Conservation (phyloP, 2,888 invertebrate genomes). For the Tachina grossa region DNA sequence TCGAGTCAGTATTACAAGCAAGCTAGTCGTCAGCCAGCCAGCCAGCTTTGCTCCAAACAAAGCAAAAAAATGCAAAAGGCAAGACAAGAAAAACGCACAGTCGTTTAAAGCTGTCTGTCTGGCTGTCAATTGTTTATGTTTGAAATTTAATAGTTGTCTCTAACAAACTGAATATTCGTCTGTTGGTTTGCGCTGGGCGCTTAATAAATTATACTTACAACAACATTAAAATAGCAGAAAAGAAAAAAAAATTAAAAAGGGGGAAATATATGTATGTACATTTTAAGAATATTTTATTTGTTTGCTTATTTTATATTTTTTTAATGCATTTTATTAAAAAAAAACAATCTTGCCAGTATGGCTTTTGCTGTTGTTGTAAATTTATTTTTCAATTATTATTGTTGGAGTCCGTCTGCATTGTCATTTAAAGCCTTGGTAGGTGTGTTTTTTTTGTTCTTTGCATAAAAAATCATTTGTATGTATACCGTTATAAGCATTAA, state of each 20-base stretch:
- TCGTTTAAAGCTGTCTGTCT: conserved; percentile 47
- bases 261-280: not conserved
- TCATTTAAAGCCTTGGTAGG: not conserved
- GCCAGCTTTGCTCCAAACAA: conserved; percentile 22
- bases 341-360: conserved; percentile 2
- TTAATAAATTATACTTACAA: conserved; percentile 33
- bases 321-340: conserved; percentile 39
- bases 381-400: not conserved
- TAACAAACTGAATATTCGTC: conserved; percentile 13
- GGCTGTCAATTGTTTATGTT: conserved; percentile 61
- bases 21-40: conserved; percentile 1
- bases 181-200: conserved; percentile 12
- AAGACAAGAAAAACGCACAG: conserved; percentile 40
- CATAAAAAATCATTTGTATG: not conserved
- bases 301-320: conserved; percentile 38
- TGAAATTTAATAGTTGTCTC: conserved; percentile 56
- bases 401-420: conserved; percentile 14
- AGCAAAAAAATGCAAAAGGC: conserved; percentile 28
- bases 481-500: conserved; percentile 42
- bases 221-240: conserved; percentile 26
- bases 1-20: conserved; percentile 23
- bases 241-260: conserved; percentile 14
- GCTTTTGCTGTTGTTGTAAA: conserved; percentile 16
- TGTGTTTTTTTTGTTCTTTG: not conserved
- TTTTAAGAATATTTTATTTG: conserved; percentile 47